Evolutionary conservation across 1,140 invertebrate species (phyloP), one percentile per base, ranked within the genome.

Genomic region (Zaprionus inermis): DNA sequence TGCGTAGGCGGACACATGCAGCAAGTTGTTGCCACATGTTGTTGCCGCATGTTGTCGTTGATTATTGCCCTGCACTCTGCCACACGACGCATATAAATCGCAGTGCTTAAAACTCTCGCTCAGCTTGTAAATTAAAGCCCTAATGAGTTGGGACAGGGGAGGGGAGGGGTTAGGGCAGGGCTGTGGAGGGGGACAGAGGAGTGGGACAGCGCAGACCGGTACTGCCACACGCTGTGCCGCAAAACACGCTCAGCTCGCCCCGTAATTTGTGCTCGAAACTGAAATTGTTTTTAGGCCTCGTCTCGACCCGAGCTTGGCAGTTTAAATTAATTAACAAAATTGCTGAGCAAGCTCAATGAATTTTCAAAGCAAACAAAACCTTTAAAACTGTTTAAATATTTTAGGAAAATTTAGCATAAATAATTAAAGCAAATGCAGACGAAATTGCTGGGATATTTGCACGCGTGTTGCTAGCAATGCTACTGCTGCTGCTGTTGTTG

Each of bases 61-160:
- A 88, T 86, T 88, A 83, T 86, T 86, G 76, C 83, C 70, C n/a
- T 16, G 38, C 60, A 9, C 38, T 70, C 44, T 63, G 30, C 41
- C 58, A 18, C 51, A 61, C 66, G 74, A 78, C 81, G 81, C 81
- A 80, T 88, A 88, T 80, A 88, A 88, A 88, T 88, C 80, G 79
- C 70, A 52, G 71, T 83, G 83, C 78, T 89, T 89, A 80, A 88
- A 80, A 80, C 84, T 68, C 77, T 36, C 68, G 64, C 73, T 65
- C 73, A 89, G 78, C 84, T 88, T 88, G 83, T 88, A 88, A 88
- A 88, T 88, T 89, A 88, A 88, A 89, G 79, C 83, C 83, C 74
- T 88, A 88, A 88, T 88, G 83, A 86, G 83, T 82, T 2, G 6
- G n/a, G 38, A 78, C 68, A 41, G 36, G n/a, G 7, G n/a, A 16